A percentile compares a stretch with the other conserved stretches of the same genome.
Conservation (phyloP, 92 coral and sea anemone genomes). For the Blastomussa wellsi region DNA sequence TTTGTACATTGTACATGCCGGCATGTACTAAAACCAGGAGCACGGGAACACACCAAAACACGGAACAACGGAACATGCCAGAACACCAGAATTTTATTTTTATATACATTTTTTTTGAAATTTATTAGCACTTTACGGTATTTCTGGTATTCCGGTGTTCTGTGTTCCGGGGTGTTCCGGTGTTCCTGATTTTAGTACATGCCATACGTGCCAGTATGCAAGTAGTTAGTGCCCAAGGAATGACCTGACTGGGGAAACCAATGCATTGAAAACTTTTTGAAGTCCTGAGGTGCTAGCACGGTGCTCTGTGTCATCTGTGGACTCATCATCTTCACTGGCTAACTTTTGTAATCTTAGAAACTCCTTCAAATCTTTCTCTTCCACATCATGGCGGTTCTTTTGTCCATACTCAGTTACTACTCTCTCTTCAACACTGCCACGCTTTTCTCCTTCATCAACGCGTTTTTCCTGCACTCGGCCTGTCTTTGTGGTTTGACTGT, state of each 20-base stretch:
- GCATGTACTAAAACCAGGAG: no score
- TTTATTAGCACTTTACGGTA: no score
- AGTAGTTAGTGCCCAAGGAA: conserved; percentile 27
- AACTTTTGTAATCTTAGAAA: conserved; percentile 70
- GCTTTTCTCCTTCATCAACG: not conserved
- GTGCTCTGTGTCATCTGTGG: conserved; percentile 14
- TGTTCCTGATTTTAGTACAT: no score
- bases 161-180: no score
- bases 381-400: conserved; percentile 75
- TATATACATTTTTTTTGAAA: no score
- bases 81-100: no score
- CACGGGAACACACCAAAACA: no score
- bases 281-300: conserved; percentile 20
- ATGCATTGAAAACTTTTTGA: conserved; percentile 39
- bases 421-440: not conserved
- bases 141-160: no score
- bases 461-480: not conserved
- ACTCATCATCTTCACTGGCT: conserved; percentile 56
- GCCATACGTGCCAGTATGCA: not conserved
- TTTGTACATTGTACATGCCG: no score
- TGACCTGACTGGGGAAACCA: conserved; percentile 33
- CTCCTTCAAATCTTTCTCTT: conserved; percentile 73
- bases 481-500: not conserved
- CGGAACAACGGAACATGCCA: no score
- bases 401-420: conserved; percentile 77